These are phyloP conservation scores for Pangasius sanitwongsei DNA, from an alignment of 2,797 vertebrate species.

Conservation along the genomic window DNA sequence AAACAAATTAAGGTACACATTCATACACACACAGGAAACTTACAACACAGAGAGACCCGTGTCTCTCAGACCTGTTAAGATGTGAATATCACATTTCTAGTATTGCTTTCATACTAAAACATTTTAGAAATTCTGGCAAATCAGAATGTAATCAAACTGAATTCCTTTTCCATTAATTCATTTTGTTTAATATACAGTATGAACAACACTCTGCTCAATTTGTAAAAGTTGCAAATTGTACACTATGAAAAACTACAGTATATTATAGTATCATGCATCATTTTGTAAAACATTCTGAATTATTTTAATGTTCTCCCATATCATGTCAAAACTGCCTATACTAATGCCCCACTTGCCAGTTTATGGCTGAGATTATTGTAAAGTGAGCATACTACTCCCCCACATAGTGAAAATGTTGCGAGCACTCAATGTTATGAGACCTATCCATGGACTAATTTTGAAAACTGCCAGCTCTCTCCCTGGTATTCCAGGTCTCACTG, in stretches of 20 bases:
- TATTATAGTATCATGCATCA: not conserved
- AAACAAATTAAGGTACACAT: not conserved
- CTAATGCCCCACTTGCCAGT: not conserved
- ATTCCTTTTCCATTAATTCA: not conserved
- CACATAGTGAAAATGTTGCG: not conserved
- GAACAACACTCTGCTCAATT: not conserved
- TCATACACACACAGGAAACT: no score
- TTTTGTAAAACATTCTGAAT: not conserved
- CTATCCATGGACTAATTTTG: not conserved
- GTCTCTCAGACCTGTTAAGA: not conserved
- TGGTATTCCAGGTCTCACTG: not conserved
- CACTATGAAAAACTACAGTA: not conserved
- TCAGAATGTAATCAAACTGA: not conserved
- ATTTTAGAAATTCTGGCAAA: not conserved
- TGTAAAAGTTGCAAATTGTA: not conserved
- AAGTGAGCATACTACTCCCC: not conserved
- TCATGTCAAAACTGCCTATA: not conserved
- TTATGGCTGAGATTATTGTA: not conserved
- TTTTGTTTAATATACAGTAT: not conserved
- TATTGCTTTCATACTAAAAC: not conserved
- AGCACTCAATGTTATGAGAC: not conserved
- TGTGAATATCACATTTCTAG: not conserved
- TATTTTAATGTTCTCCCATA: not conserved
- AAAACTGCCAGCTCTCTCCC: not conserved
- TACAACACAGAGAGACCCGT: not conserved